These are phyloP conservation scores for Eilema griseolum DNA, from an alignment of 2,888 invertebrate genomes.

Conservation along the genomic window DNA sequence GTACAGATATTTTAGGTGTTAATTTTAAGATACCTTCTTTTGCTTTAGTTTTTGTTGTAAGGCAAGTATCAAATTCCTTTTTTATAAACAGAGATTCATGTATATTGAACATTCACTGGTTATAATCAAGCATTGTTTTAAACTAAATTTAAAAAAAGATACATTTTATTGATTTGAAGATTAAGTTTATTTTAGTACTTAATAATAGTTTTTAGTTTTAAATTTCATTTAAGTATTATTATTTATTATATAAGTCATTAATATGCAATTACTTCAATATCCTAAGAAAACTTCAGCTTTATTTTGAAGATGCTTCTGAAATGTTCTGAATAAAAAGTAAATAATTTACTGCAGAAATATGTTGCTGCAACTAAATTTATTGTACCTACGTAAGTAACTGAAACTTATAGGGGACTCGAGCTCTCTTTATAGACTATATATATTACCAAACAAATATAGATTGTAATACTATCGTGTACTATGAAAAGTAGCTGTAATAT, in stretches of 20 bases:
- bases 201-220: too few species aligned
- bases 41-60: not conserved
- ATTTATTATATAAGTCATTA: too few species aligned
- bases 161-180: too few species aligned
- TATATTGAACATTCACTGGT: not conserved
- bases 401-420: not conserved
- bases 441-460: not conserved
- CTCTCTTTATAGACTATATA: not conserved
- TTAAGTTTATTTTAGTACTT: too few species aligned
- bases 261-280: too few species aligned
- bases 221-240: too few species aligned
- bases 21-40: not conserved
- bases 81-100: not conserved
- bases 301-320: too few species aligned
- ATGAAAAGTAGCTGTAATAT: conserved; percentile 19
- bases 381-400: not conserved
- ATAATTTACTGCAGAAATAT: too few species aligned
- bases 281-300: too few species aligned
- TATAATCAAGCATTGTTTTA: not conserved
- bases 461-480: not conserved
- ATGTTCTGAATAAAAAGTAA: too few species aligned
- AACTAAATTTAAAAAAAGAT: too few species aligned
- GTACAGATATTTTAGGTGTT: not conserved
- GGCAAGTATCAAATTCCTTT: not conserved
- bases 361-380: not conserved